These are phyloP conservation scores for Heliconius hermathena DNA, from an alignment of 1,140 invertebrate species.

Conservation along the genomic window DNA sequence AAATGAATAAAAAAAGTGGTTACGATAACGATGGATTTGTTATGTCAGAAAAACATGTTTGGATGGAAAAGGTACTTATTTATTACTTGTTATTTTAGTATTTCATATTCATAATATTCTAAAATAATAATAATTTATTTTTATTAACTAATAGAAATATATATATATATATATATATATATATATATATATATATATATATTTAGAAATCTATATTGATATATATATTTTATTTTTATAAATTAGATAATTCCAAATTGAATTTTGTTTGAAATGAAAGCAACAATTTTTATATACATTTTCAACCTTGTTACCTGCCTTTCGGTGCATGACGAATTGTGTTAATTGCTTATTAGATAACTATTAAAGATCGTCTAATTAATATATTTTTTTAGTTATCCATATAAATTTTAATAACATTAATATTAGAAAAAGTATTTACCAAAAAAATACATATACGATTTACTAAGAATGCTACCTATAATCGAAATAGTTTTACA, in stretches of 20 bases:
- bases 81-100: constrained; percentile 18
- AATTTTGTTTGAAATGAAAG: neutral
- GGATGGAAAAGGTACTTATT: constrained; percentile 44
- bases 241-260: neutral
- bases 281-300: neutral
- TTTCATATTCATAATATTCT: neutral
- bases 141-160: too few relatives aligned
- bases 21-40: constrained; percentile 52
- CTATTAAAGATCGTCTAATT: neutral
- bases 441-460: too few relatives aligned
- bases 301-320: constrained; percentile 45
- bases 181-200: too few relatives aligned
- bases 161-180: too few relatives aligned
- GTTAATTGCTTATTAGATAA: constrained; percentile 1
- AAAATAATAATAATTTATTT: too few relatives aligned
- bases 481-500: too few relatives aligned
- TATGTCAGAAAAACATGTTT: constrained; percentile 48
- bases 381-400: neutral
- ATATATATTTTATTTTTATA: neutral
- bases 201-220: too few relatives aligned
- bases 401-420: neutral
- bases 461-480: too few relatives aligned
- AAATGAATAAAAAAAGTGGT: constrained; percentile 42
- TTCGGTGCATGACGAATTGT: constrained; percentile 49
- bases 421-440: too few relatives aligned